phyloP scores from a whole-genome alignment of 2,113 vertebrate species.

The Oreocharis arfaki region DNA sequence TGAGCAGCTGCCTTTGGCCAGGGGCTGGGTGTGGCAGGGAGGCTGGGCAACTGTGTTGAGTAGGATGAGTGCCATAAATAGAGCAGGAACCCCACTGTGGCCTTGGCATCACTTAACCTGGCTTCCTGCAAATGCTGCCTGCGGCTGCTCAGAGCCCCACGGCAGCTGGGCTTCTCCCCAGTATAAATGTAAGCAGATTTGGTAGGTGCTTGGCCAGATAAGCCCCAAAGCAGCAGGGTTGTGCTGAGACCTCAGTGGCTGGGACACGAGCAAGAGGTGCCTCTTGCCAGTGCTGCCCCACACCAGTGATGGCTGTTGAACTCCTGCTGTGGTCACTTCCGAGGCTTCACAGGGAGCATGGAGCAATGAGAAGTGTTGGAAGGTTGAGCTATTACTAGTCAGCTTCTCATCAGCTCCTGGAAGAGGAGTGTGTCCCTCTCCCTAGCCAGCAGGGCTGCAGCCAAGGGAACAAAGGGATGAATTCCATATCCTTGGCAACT shows the following conservation, averaged over 20 bases:
- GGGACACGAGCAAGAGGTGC: rapidly evolving
- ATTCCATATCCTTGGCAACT: background rate
- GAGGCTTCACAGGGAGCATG: background rate
- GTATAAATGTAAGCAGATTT: background rate
- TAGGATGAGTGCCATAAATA: background rate
- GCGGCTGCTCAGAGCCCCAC: background rate
- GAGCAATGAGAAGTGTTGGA: background rate
- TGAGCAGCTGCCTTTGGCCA: background rate
- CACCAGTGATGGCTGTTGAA: background rate
- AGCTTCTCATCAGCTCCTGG: background rate
- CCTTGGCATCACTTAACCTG: background rate
- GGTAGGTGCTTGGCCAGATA: background rate
- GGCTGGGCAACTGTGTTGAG: too few relatives aligned
- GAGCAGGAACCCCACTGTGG: rapidly evolving
- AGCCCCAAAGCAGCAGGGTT: background rate
- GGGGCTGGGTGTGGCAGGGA: background rate
- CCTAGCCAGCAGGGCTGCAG: background rate
- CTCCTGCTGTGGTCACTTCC: rapidly evolving
- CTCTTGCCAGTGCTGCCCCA: background rate
- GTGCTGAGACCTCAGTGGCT: background rate
- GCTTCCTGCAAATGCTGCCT: background rate
- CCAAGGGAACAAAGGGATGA: background rate
- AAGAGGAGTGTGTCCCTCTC: background rate
- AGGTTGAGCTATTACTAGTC: background rate
- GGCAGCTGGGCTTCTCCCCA: background rate